phyloP scores from a whole-genome alignment of 1,140 invertebrate genomes.

The Armadillidium nasatum region DNA sequence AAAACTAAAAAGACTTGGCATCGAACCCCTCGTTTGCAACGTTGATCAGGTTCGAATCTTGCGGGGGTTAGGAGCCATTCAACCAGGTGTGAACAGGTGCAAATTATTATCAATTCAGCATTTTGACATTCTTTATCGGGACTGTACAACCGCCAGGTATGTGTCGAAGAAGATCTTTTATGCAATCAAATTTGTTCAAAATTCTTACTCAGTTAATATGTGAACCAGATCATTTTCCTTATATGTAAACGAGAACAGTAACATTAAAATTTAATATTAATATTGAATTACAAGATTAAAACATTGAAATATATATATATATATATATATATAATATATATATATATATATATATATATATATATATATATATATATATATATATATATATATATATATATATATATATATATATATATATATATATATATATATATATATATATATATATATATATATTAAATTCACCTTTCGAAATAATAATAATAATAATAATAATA shows the following conservation, averaged over 20 bases:
- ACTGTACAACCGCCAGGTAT: constrained; percentile 99
- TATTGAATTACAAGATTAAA: too few relatives aligned
- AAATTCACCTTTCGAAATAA: too few relatives aligned
- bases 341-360: constrained; percentile 15
- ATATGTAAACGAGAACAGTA: too few relatives aligned
- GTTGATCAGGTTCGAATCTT: constrained; percentile 98
- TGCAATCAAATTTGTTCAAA: too few relatives aligned
- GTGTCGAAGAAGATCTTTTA: neutral
- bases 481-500: neutral
- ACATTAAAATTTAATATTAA: too few relatives aligned
- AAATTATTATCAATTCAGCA: constrained; percentile 96
- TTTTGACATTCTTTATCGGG: constrained; percentile 96
- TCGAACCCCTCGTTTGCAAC: constrained; percentile 96
- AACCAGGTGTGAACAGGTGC: constrained; percentile 97
- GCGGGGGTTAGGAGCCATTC: constrained; percentile 91
- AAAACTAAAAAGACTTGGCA: constrained; percentile 95
- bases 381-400: constrained; percentile 15
- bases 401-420: constrained; percentile 14
- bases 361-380: constrained; percentile 14
- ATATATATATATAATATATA: too few relatives aligned
- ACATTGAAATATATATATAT: too few relatives aligned
- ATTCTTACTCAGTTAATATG: too few relatives aligned
- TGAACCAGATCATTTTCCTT: too few relatives aligned
- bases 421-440: constrained; percentile 14
- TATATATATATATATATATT: constrained; percentile 12